Conservation (phyloP, 2,888 invertebrate species). For the Branchipolynoe longqiensis region DNA sequence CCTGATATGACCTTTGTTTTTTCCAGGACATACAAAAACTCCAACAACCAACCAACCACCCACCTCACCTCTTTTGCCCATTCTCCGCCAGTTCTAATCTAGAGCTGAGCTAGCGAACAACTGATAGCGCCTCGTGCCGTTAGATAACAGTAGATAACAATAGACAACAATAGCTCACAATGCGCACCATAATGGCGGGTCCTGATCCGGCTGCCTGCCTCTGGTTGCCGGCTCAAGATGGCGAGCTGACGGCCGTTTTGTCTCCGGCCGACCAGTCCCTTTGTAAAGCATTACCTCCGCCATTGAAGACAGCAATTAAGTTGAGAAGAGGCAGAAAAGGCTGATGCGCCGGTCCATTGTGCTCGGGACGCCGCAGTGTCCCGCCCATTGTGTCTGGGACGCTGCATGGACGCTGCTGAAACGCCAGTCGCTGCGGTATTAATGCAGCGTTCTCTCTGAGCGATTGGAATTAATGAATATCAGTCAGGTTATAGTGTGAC, state of each 20-base stretch:
- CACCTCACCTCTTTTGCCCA: background rate
- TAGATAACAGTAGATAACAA: constrained; percentile 48
- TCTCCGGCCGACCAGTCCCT: constrained; percentile 25
- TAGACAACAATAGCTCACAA: constrained; percentile 34
- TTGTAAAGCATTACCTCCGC: constrained; percentile 22
- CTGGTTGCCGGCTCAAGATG: constrained; percentile 46
- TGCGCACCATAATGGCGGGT: constrained; percentile 39
- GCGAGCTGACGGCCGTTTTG: constrained; percentile 36
- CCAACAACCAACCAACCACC: constrained; percentile 33
- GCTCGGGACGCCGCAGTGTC: no score
- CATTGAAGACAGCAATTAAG: constrained; percentile 56
- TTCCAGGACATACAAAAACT: no score
- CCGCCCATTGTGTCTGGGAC: constrained; percentile 27
- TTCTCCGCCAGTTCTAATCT: constrained; percentile 34
- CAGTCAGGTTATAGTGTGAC: no score
- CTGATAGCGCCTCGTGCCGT: constrained; percentile 33
- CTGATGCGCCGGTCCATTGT: constrained; percentile 30
- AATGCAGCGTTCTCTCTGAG: constrained; percentile 26
- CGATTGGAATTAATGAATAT: constrained; percentile 43
- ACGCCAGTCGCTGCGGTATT: constrained; percentile 6
- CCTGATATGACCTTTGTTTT: no score
- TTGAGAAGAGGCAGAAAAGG: constrained; percentile 42
- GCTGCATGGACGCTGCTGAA: background rate
- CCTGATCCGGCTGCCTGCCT: constrained; percentile 19
- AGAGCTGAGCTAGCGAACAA: constrained; percentile 32